A percentile compares a stretch with the other conserved stretches of the same genome.
phyloP scores from a whole-genome alignment of 2,113 vertebrate genomes.

The human region DNA sequence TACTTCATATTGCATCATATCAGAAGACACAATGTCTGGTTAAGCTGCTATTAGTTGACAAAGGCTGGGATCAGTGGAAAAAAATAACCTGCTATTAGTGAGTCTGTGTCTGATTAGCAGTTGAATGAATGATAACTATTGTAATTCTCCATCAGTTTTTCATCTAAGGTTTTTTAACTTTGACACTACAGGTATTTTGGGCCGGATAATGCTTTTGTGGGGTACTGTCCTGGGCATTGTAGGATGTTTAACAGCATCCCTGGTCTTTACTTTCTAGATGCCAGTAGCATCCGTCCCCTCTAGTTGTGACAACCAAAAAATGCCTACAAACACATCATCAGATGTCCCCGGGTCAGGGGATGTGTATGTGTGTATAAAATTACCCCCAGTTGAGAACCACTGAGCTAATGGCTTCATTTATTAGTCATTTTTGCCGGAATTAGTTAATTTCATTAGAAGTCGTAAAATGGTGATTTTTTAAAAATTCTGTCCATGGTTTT shows the following conservation, averaged over 20 bases:
- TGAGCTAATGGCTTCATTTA: not conserved
- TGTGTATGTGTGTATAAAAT: not conserved
- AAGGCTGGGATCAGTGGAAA: too few species aligned
- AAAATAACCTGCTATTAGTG: not conserved
- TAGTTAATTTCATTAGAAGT: conserved; percentile 11
- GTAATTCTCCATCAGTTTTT: conserved; percentile 4
- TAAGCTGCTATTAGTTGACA: not conserved
- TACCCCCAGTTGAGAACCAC: not conserved
- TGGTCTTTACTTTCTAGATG: not conserved
- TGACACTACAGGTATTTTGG: not conserved
- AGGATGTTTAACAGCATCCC: not conserved
- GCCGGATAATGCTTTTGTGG: not conserved
- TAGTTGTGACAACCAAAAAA: not conserved
- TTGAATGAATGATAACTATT: not conserved
- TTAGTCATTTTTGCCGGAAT: not conserved
- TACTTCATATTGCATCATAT: not conserved
- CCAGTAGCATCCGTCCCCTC: not conserved
- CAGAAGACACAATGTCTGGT: not conserved
- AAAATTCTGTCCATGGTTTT: not conserved
- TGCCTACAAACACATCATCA: not conserved
- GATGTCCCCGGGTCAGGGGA: not conserved
- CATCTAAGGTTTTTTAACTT: not conserved
- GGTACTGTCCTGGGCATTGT: not conserved
- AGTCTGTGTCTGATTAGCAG: not conserved
- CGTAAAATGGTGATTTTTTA: conserved; percentile 19